Evolutionary conservation across 1,140 invertebrate genomes (phyloP), one percentile per base, ranked within the genome.

Genomic region (Apis dorsata): DNA sequence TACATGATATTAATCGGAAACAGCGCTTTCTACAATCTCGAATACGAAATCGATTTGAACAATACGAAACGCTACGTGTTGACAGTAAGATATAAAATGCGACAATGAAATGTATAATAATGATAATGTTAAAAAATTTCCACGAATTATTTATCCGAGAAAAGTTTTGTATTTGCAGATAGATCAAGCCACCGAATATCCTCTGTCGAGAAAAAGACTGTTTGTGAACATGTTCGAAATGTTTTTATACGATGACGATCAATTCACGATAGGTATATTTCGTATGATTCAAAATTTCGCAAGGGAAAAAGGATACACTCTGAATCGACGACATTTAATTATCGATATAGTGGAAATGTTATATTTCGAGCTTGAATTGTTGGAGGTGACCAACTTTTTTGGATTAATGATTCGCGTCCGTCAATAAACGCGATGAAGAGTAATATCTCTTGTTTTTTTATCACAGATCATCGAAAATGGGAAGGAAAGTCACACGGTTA

Each of bases 1-100:
- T 79, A 85, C 53, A 11, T 62, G 3, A 19, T 28, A 59, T 13
- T 65, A 11, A 53, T 75, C 2, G 70, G 57, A n/a, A 44, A 8
- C 17, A 66, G 19, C 55, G 55, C 66, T 62, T 78, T 85, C 60
- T 79, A 72, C 53, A 55, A 63, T 9, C 0, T 85, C 19, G 49
- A 21, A 10, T 81, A 57, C 4, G 59, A 60, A 15, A 19, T 62
- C 34, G 79, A 85, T 51, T 28, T 53, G 60, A 65, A 85, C 1
- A 21, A 85, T 13, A 80, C 53, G 51, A 71, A 53, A 3, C 57
- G 17, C 15, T 72, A 77, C 55, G 60, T 84, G 21, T 60, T 84
- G 13, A 19, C 8, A 11, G 85, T 77, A 63, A 77, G 72, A 2
- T 2, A 57, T 8, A 3, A 65, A 24, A 44, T 7, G 34, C 34